Base-by-base conservation (phyloP, 2,888 invertebrate genomes). In the Eueremaeus valkanovi region DNA sequence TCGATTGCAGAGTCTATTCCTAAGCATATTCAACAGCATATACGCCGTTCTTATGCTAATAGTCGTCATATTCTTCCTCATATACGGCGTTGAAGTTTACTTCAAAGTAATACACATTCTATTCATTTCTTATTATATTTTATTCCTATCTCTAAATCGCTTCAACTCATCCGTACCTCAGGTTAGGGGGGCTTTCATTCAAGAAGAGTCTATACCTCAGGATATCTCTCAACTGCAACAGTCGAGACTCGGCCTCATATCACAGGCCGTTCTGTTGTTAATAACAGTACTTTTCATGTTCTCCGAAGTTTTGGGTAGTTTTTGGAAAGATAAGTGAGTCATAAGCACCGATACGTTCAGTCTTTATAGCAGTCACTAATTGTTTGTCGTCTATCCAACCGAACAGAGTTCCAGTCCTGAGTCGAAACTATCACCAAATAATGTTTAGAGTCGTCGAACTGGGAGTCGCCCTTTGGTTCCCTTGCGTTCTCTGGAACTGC, bases 401-500 rank as follows among this genome's bases (percentile, higher is more conserved):
- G 29, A 58, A 61, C 73, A 92, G 92, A 82, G 91, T 92, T 78
- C 93, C 94, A 49, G 89, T 95, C 70, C 89, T 92, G 80, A 93
- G 93, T 31, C 89, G 94, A 81, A 95, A 95, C 85, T 92, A 92
- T 88, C 93, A 95, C 85, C 93, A 94, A 85, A 87, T 95, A 80
- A 89, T 93, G 79, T 95, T 95, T 85, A 90, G 94, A 8, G 87
- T 93, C 74, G 92, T 91, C 70, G 95, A 95, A 87, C 91, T 95
- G 81, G 95, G 94, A 11, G 93, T 94, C 76, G 92, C 92, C 80
- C 85, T 95, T 82, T 95, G 95, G 95, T 95, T 95, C 85, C 94
- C 95, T 42, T 95, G 95, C 84, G 94, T 94, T 73, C 87, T 95
- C 79, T 95, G 95, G 95, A 95, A 95, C 86, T 94, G 92, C 80